Base-by-base conservation (phyloP, 1,140 invertebrate genomes). In the Camponotus vicinus region DNA sequence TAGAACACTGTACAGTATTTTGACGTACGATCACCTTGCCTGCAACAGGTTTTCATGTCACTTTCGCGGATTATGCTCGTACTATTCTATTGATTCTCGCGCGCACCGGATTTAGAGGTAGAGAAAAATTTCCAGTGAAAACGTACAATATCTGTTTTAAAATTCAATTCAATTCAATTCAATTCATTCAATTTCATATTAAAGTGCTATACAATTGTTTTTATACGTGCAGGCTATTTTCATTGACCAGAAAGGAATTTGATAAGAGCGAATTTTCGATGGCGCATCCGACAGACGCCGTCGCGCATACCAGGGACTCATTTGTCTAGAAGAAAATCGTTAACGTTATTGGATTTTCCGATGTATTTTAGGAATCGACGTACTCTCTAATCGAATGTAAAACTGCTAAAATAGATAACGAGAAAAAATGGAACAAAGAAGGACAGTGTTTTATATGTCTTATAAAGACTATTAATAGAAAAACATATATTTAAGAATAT, bases 261-360 rank as follows among this genome's bases (percentile, higher is more conserved):
- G 89, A 90, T 90, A 86, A 83, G 66, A 52, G 57, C 52, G 69
- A 67, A 69, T 67, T 76, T 52, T 42, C 13, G 55, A 67, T 64
- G 61, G 32, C 37, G 79, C 85, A 57, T 59, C 45, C 55, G 78
- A 86, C 32, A 18, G 76, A 85, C 59, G 59, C 77, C 64, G 45
- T 71, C 40, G 55, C 42, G 86, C 83, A 79, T 90, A 84, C 75
- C 89, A 66, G 42, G 52, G 34, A 77, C 75, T 90, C 78, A 86
- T 90, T 90, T 90, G 66, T 90, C 73, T 73, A 34, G 75, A 76
- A 80, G 86, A 84, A 90, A 90, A 90, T 84, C 83, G 80, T 90
- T 90, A 88, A 80, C 73, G 34, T 90, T 86, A 90, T 88, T 84
- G 67, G 63, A 87, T 87, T 89, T 86, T 87, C 42, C 67, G 84